A percentile compares a stretch with the other conserved stretches of the same genome.
Evolutionary conservation across 1,140 invertebrate genomes (phyloP).

Genomic region (Octopus sinensis): DNA sequence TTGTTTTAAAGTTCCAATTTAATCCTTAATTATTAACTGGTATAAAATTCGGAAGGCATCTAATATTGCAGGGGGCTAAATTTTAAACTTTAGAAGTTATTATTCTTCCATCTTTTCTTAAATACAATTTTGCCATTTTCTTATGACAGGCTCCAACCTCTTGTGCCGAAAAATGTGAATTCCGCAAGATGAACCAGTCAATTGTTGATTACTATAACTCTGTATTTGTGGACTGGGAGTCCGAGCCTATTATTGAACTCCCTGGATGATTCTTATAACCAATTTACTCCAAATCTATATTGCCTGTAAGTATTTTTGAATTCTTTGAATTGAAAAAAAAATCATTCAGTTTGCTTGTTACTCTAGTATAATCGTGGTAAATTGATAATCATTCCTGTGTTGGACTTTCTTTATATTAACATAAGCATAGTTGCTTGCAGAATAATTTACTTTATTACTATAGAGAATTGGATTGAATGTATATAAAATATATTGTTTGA

Average conservation of each 20-base stretch:
- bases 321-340: too few species aligned
- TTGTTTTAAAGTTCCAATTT: neutral
- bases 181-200: neutral
- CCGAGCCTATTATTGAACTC: neutral
- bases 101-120: neutral
- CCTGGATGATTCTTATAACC: neutral
- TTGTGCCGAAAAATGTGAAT: neutral
- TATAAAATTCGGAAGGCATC: neutral
- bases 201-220: neutral
- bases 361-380: too few species aligned
- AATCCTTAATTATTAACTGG: neutral
- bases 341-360: too few species aligned
- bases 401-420: too few species aligned
- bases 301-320: slow-evolving; percentile 1
- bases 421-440: too few species aligned
- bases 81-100: neutral
- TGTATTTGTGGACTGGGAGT: neutral
- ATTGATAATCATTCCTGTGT: too few species aligned
- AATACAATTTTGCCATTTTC: neutral
- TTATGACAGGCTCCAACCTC: neutral
- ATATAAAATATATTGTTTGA: too few species aligned
- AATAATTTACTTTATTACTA: too few species aligned
- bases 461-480: too few species aligned
- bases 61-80: neutral
- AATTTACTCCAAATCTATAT: neutral